Evolutionary conservation across 1,140 invertebrate species (phyloP), one percentile per base, ranked within the genome.

Genomic region (Brachionus asplanchnoidis): DNA sequence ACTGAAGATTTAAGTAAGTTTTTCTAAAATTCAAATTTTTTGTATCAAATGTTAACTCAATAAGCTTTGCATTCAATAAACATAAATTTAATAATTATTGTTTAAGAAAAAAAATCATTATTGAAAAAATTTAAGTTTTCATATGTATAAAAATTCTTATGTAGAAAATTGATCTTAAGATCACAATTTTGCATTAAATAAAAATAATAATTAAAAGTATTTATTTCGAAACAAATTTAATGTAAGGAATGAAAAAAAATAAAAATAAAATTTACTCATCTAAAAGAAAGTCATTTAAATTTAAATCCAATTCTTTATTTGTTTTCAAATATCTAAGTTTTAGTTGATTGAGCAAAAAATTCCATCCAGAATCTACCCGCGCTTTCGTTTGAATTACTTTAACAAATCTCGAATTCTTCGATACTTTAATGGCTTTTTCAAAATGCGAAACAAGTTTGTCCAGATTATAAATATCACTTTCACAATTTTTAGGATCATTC

Each of bases 301-400:
- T 26, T 46, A 28, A 36, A 50, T 50, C 73, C 4, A 73, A 2
- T 40, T 40, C 32, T 73, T 73, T 36, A 50, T 44, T 77, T 50
- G 26, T 9, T 50, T 77, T 77, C 11, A 77, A 46, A 26, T 46
- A 77, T 77, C 44, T 50, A 3, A 77, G 17, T 77, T 77, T 77
- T 3, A 77, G 20, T 50, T 77, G 17, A 28, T 77, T 77, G 8
- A 77, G 20, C 14, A 77, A 50, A 77, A 77, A 77, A 50, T 77
- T 77, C 73, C 73, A 77, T 36, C 46, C 73, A 2, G 20, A 26
- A 77, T 50, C 44, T 14, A 26, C 26, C 32, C 50, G 26, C 2
- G 73, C 73, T 50, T 77, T 46, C 1, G 2, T 20, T 50, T 77
- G 73, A 50, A 77, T 50, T 50, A 46, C 26, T 26, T 77, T 77